Base-by-base conservation (phyloP, 1,140 invertebrate species). In the Papilio xuthus region DNA sequence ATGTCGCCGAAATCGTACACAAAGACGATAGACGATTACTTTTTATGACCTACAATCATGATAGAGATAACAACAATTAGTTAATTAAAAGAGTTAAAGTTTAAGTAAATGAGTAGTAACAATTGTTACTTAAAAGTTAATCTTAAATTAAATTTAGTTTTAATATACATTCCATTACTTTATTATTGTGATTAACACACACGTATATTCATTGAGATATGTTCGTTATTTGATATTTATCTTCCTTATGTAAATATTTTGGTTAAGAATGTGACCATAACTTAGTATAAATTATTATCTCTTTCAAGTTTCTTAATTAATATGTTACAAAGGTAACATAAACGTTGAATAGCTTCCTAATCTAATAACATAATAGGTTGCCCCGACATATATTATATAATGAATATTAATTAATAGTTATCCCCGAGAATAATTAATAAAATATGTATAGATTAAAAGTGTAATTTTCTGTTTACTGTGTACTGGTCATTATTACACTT, bases 1-100 rank as follows among this genome's bases (percentile, higher is more conserved):
- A 50, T 60, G 74, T 76, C 50, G 71, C 42, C 56, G 32, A 76
- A 76, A 76, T 73, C 42, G 41, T 67, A 67, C 13, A 32, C 26
- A 67, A 67, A 67, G 26, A 26, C 60, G 26, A 15, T 28, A 32
- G 12, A 60, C 20, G 20, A 26, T 60, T 26, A 26, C 56, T 2
- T 67, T 67, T 67, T 67, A 67, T 32, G 12, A 67, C 60, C 23
- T 23, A 28, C 60, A 18, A 28, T 13, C 10, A 67, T 28, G 12
- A 67, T 28, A 15, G 13, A 28, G 10, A 12, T 13, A 32, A 32
- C 26, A 6, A 32, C 7, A 18, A 67, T 15, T 67, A 67, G 26
- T 67, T 67, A 67, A 28, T 28, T 67, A 67, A 15, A 28, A 18
- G 60, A 60, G 23, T 60, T 60, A 60, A 60, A 12, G 2, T 67